A percentile compares a stretch with the other conserved stretches of the same genome.
Conservation (phyloP, 2,113 vertebrate genomes). For the Aptenodytes patagonicus region DNA sequence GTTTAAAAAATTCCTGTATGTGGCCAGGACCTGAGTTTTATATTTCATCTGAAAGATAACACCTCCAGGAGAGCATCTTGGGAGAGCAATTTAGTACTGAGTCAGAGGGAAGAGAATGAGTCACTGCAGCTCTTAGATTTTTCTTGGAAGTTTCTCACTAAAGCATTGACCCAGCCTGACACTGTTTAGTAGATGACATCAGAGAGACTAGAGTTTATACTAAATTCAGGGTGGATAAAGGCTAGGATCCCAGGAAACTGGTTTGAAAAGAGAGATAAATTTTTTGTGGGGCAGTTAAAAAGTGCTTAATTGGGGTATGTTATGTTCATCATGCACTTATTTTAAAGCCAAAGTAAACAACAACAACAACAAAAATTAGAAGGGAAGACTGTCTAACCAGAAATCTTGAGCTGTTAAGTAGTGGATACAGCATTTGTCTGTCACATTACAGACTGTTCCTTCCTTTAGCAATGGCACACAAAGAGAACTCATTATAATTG, state of each 20-base stretch:
- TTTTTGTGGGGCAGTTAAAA: not conserved
- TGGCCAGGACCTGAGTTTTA: not conserved
- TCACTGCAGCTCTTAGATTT: conserved; percentile 42
- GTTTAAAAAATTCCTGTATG: not conserved
- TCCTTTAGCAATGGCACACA: not conserved
- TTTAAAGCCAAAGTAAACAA: not conserved
- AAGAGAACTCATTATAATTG: not conserved
- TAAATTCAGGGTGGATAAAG: not conserved
- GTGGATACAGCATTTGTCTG: not conserved
- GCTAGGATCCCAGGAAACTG: not conserved
- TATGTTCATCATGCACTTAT: not conserved
- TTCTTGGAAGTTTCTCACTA: conserved; percentile 64
- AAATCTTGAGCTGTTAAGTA: not conserved
- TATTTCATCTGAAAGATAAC: conserved; percentile 30
- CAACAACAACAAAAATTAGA: not conserved
- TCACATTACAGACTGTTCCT: conserved; percentile 15
- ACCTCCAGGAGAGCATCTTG: conserved; percentile 51
- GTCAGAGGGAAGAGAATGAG: conserved; percentile 57
- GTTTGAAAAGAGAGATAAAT: not conserved
- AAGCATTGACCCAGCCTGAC: conserved; percentile 44
- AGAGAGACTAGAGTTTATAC: not conserved
- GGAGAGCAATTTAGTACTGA: conserved; percentile 63
- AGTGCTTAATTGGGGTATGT: not conserved
- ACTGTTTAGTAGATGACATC: conserved; percentile 39
- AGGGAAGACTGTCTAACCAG: not conserved